Evolutionary conservation across 64 coral and sea anemone genomes (phyloP).

Genomic region (Acropora yongei): DNA sequence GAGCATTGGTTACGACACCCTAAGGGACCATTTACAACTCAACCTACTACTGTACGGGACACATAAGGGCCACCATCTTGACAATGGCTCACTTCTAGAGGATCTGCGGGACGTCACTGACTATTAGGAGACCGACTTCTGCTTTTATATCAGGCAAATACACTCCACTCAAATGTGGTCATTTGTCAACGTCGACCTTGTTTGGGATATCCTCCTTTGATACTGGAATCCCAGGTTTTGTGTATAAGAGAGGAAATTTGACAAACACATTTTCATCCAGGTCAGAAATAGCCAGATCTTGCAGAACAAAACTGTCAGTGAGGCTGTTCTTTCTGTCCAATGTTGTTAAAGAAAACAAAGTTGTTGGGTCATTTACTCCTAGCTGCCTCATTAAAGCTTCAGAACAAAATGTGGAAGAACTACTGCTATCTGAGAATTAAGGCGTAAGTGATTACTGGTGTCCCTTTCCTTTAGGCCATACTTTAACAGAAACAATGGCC

Average conservation of each 20-base stretch:
- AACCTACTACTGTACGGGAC: slow-evolving; percentile 36
- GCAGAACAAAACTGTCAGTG: too few species aligned
- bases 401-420: neutral
- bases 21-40: slow-evolving; percentile 63
- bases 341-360: neutral
- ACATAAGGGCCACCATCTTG: slow-evolving; percentile 65
- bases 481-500: neutral
- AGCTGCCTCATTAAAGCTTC: neutral
- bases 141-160: neutral
- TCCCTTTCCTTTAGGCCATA: neutral
- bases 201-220: neutral
- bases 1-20: slow-evolving; percentile 15
- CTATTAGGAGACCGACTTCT: neutral
- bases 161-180: slow-evolving; percentile 1
- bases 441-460: neutral
- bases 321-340: too few species aligned
- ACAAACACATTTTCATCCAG: neutral
- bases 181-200: neutral
- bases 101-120: slow-evolving; percentile 17
- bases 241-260: neutral
- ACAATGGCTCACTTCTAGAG: slow-evolving; percentile 20
- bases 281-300: too few species aligned
- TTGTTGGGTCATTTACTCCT: neutral
- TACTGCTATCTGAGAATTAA: neutral
- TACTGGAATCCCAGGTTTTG: neutral